Conservation (phyloP, 2,888 invertebrate species). For the Agrilus biguttatus region DNA sequence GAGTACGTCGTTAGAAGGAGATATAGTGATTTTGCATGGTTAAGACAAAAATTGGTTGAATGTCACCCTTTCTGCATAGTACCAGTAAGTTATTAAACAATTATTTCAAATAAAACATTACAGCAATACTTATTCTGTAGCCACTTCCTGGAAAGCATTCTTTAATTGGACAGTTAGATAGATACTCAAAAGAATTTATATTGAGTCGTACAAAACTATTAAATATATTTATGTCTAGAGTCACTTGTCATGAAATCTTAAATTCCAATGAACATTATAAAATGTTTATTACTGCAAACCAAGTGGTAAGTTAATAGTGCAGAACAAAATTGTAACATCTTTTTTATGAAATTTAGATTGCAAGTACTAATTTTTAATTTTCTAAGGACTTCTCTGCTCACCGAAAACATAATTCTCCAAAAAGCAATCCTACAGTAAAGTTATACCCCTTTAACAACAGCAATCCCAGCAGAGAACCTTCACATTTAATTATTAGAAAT, state of each 20-base stretch:
- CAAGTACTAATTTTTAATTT: conserved; percentile 3
- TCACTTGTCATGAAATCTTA: conserved; percentile 54
- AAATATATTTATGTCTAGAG: conserved; percentile 47
- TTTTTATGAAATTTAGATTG: neutral
- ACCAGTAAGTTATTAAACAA: conserved; percentile 37
- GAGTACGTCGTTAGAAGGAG: conserved; percentile 51
- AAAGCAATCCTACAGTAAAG: conserved; percentile 24
- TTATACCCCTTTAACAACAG: conserved; percentile 17
- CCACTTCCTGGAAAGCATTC: conserved; percentile 58
- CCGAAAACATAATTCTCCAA: conserved; percentile 41
- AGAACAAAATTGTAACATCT: neutral
- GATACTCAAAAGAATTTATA: conserved; percentile 58
- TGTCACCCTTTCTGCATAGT: conserved; percentile 51
- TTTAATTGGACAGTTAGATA: conserved; percentile 48
- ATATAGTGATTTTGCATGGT: conserved; percentile 61
- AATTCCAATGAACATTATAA: conserved; percentile 49
- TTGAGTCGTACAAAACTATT: conserved; percentile 48
- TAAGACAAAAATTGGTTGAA: conserved; percentile 47
- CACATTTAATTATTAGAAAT: conserved; percentile 35
- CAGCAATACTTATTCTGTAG: conserved; percentile 26
- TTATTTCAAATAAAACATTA: too few relatives aligned
- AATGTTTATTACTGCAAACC: conserved; percentile 50
- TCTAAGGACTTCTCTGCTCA: conserved; percentile 46
- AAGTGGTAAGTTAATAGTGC: conserved; percentile 35
- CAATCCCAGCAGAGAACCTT: conserved; percentile 17